Evolutionary conservation across 2,888 invertebrate species (phyloP).

Genomic region (Lasiommata megera): DNA sequence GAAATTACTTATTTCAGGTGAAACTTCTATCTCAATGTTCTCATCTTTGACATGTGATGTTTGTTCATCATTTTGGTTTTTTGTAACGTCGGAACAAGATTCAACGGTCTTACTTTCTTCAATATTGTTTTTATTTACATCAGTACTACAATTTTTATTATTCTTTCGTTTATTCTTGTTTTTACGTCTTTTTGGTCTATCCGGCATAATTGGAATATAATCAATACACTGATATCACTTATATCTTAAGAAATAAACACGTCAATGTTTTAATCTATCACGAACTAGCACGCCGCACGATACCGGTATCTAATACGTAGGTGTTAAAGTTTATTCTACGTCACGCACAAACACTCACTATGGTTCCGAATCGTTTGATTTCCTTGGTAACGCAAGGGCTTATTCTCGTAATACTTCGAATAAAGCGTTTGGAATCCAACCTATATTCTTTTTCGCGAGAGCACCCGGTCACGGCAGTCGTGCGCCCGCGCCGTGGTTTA

Average conservation of each 20-base stretch:
- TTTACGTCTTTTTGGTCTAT: conserved; percentile 67
- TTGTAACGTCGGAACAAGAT: conserved; percentile 26
- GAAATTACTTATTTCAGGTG: neutral
- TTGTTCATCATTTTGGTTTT: conserved; percentile 4
- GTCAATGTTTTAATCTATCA: conserved; percentile 45
- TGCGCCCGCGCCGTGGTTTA: conserved; percentile 76
- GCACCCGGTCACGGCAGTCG: conserved; percentile 70
- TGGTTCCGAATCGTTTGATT: conserved; percentile 49
- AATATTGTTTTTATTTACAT: conserved; percentile 46
- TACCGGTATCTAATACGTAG: conserved; percentile 63
- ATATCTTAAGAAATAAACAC: conserved; percentile 60
- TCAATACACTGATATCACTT: conserved; percentile 64
- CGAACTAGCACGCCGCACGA: conserved; percentile 49
- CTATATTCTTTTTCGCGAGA: conserved; percentile 62
- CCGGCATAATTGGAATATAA: conserved; percentile 64
- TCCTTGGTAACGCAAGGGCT: conserved; percentile 54
- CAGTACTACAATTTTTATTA: conserved; percentile 59
- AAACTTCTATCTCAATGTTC: neutral
- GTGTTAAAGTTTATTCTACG: conserved; percentile 49
- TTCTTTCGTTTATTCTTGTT: conserved; percentile 74
- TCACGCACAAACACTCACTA: conserved; percentile 39
- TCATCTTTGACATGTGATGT: neutral
- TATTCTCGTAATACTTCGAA: conserved; percentile 11
- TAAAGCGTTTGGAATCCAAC: conserved; percentile 16
- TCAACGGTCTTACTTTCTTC: conserved; percentile 43